Base-by-base conservation (phyloP, 2,888 invertebrate species). In the Cryptops parisi region DNA sequence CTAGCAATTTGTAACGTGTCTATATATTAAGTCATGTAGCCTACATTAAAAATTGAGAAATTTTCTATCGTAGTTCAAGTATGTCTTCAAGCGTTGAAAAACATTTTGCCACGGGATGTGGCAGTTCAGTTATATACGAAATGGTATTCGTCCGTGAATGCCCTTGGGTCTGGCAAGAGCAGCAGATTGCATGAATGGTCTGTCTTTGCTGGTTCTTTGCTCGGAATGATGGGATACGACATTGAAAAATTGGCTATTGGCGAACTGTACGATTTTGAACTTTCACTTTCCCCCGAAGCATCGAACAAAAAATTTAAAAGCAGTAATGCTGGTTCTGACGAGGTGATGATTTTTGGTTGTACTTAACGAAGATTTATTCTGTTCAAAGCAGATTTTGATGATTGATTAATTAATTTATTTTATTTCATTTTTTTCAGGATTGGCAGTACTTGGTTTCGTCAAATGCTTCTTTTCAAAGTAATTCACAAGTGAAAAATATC, bases 71-170 rank as follows among this genome's bases (percentile, higher is more conserved):
- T 80, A 62, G 82, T 89, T 22, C 75, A 78, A 1, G 75, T 78
- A 50, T 86, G 86, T 64, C 71, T 88, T 47, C 72, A 76, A 54
- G 81, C 84, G 0, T 67, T 93, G 41, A 77, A 79, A 53, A 79
- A 81, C 58, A 77, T 85, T 45, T 68, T 93, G 53, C 84, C 81
- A 22, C 77, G 77, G 58, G 86, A 89, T 61, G 71, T 81, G 45
- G 81, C 82, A 9, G 76, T 88, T 69, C 81, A 81, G 54, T 72
- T 86, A 4, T 71, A 84, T 53, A 78, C 81, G 47, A 80, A 82
- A 64, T 94, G 93, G 93, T 94, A 90, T 67, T 81, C 84, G 0
- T 78, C 80, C 0, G 74, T 89, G 56, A 91, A 93, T 74, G 83
- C 88, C 0, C 87, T 91, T 0, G 91, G 91, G 1, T 79, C 83